These are phyloP conservation scores for Harmothoe impar DNA, from an alignment of 2,888 invertebrate species.

Conservation along the genomic window DNA sequence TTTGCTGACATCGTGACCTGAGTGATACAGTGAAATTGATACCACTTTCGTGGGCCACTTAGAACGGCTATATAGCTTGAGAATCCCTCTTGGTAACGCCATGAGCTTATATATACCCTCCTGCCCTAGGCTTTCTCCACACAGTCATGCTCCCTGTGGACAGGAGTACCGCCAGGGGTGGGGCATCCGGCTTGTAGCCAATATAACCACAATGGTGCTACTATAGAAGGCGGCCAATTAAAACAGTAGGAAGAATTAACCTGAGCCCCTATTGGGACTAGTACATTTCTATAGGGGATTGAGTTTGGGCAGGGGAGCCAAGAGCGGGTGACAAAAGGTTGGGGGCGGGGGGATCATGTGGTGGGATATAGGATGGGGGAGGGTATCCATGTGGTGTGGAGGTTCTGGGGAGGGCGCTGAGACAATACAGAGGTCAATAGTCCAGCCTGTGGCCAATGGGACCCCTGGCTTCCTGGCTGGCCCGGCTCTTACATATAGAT, in stretches of 20 bases:
- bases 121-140: not conserved
- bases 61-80: too few relatives aligned
- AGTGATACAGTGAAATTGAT: too few relatives aligned
- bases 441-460: not conserved
- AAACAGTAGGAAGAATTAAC: conserved; percentile 25
- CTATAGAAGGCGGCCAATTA: conserved; percentile 24
- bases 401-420: not conserved
- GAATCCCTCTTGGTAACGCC: too few relatives aligned
- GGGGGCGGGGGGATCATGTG: not conserved
- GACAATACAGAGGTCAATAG: conserved; percentile 28
- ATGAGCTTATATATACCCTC: not conserved
- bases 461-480: not conserved
- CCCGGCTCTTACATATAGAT: conserved; percentile 40
- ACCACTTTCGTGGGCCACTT: too few relatives aligned
- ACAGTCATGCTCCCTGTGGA: not conserved
- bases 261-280: not conserved
- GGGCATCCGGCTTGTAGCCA: not conserved
- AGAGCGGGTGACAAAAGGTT: not conserved
- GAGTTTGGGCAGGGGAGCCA: not conserved
- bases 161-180: not conserved
- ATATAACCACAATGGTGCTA: not conserved
- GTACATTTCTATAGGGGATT: not conserved
- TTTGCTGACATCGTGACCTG: too few relatives aligned
- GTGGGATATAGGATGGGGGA: not conserved
- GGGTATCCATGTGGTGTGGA: not conserved